A percentile compares a stretch with the other conserved stretches of the same genome.
Evolutionary conservation across 2,797 vertebrate species (phyloP).

Genomic region (Anguilla megastoma): DNA sequence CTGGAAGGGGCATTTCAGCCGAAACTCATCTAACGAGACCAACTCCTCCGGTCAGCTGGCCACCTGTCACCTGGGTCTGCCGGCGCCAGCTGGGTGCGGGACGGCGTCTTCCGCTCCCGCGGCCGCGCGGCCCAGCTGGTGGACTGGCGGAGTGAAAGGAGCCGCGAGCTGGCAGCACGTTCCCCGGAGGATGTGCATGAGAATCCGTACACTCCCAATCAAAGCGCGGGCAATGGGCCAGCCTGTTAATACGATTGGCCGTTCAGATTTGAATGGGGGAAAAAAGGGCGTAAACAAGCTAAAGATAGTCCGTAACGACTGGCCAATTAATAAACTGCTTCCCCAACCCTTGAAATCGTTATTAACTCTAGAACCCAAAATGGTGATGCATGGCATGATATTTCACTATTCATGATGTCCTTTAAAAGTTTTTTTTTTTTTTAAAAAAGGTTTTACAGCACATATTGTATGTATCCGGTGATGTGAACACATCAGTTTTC

Average conservation of each 20-base stretch:
- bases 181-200: not conserved
- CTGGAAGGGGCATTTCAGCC: too few relatives aligned
- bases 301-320: not conserved
- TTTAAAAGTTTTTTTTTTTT: not conserved
- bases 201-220: not conserved
- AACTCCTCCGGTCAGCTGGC: not conserved
- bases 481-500: too few relatives aligned
- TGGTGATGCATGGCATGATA: not conserved
- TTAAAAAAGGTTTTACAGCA: not conserved
- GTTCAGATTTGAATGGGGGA: not conserved
- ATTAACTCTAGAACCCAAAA: not conserved
- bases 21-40: not conserved
- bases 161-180: not conserved
- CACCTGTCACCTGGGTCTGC: not conserved
- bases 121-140: not conserved
- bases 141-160: not conserved
- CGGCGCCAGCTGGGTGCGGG: not conserved
- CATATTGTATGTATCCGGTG: not conserved
- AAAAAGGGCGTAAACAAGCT: not conserved
- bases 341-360: not conserved
- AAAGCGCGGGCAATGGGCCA: not conserved
- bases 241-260: not conserved
- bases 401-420: not conserved
- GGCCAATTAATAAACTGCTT: not conserved
- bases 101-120: not conserved